Evolutionary conservation across 1,140 invertebrate species (phyloP).

Genomic region (Diprion similis): DNA sequence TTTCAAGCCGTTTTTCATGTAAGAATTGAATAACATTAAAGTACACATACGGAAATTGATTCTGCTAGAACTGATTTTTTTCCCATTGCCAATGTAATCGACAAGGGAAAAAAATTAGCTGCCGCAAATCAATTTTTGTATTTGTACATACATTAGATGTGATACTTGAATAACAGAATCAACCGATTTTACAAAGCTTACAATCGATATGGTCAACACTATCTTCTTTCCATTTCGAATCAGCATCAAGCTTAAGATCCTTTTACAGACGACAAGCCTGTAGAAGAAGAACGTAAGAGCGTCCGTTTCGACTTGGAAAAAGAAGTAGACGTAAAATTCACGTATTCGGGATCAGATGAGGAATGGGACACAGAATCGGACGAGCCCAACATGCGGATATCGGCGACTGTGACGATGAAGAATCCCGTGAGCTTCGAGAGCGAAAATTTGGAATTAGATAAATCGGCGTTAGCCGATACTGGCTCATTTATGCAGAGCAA

Average conservation of each 20-base stretch:
- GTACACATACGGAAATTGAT: too few relatives aligned
- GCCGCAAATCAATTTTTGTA: too few relatives aligned
- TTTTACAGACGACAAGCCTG: constrained; percentile 53
- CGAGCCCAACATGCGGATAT: constrained; percentile 47
- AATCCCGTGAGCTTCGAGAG: constrained; percentile 27
- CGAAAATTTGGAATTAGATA: background rate
- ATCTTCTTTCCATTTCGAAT: too few relatives aligned
- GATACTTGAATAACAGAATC: too few relatives aligned
- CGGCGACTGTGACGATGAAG: constrained; percentile 19
- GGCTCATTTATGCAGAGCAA: background rate
- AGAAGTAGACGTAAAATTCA: constrained; percentile 48
- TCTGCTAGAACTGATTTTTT: too few relatives aligned
- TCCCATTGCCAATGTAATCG: too few relatives aligned
- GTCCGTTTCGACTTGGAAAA: constrained; percentile 69
- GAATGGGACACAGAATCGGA: constrained; percentile 60
- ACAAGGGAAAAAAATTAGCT: too few relatives aligned
- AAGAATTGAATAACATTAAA: too few relatives aligned
- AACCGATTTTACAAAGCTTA: too few relatives aligned
- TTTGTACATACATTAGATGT: too few relatives aligned
- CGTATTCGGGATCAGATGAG: constrained; percentile 64
- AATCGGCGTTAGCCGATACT: background rate
- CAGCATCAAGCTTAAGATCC: background rate
- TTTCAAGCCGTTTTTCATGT: too few relatives aligned
- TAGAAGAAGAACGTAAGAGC: constrained; percentile 77
- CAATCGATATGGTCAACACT: too few relatives aligned